These are phyloP conservation scores for Eupithecia dodoneata DNA, from an alignment of 2,888 invertebrate genomes.

Conservation along the genomic window DNA sequence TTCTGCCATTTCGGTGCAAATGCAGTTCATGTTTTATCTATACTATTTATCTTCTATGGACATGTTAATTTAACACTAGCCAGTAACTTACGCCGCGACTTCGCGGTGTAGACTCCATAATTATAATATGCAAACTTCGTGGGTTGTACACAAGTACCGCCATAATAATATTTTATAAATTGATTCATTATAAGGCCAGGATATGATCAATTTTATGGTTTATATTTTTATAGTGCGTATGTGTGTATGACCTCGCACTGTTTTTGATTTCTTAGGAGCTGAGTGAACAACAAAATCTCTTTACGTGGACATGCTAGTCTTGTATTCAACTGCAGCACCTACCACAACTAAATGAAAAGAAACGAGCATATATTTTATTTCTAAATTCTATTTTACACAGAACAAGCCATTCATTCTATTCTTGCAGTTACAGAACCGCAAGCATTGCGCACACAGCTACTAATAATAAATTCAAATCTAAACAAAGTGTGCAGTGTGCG, in stretches of 20 bases:
- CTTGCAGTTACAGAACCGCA: constrained; percentile 20
- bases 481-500: constrained; percentile 57
- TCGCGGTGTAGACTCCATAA: not conserved
- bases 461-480: constrained; percentile 50
- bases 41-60: not conserved
- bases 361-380: not conserved
- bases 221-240: no score
- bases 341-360: not conserved
- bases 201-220: no score
- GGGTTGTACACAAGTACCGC: not conserved
- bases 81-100: not conserved
- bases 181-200: not conserved
- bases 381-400: not conserved
- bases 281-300: not conserved
- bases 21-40: not conserved
- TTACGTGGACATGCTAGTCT: not conserved
- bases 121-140: not conserved
- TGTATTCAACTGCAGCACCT: not conserved
- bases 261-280: not conserved
- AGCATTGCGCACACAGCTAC: constrained; percentile 45
- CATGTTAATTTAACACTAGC: not conserved
- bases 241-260: no score
- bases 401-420: not conserved
- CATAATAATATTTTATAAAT: not conserved
- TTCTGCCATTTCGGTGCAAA: not conserved